These are phyloP conservation scores for Zeus faber DNA, from an alignment of 2,113 vertebrate species.

Conservation along the genomic window DNA sequence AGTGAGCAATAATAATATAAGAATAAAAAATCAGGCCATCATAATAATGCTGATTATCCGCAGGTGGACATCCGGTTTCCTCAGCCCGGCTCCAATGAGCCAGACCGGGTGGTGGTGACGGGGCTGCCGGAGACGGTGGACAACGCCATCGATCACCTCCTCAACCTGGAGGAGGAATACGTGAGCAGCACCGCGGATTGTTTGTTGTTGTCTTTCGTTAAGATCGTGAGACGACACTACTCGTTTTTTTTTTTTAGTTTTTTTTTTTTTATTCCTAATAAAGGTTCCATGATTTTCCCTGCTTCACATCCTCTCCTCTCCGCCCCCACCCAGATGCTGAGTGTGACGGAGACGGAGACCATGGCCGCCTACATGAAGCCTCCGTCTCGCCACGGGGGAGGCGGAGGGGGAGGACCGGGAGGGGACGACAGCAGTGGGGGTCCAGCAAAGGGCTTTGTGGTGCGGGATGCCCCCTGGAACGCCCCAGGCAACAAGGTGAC, in stretches of 20 bases:
- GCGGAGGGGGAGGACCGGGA: constrained; percentile 55
- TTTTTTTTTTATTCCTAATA: no score
- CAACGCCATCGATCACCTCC: constrained; percentile 79
- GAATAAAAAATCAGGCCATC: no score
- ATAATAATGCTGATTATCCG: no score
- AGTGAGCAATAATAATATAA: no score
- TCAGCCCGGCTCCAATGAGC: constrained; percentile 77
- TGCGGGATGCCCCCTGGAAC: constrained; percentile 82
- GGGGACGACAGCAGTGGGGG: constrained; percentile 66
- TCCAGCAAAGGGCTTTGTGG: constrained; percentile 78
- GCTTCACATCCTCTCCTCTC: background rate
- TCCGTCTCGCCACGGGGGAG: constrained; percentile 69
- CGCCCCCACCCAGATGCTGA: constrained; percentile 71
- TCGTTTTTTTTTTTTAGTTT: no score
- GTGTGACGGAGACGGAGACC: constrained; percentile 79
- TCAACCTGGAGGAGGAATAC: constrained; percentile 84
- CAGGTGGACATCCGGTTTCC: constrained; percentile 83
- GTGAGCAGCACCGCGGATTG: constrained; percentile 58
- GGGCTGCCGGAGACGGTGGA: constrained; percentile 79
- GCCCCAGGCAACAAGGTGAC: constrained; percentile 75
- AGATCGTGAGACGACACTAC: no score
- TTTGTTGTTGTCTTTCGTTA: no score
- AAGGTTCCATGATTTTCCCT: no score
- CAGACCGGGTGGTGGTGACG: constrained; percentile 77
- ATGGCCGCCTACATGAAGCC: constrained; percentile 83